Conservation (phyloP, 2,113 vertebrate species). For the Heterochromis multidens region DNA sequence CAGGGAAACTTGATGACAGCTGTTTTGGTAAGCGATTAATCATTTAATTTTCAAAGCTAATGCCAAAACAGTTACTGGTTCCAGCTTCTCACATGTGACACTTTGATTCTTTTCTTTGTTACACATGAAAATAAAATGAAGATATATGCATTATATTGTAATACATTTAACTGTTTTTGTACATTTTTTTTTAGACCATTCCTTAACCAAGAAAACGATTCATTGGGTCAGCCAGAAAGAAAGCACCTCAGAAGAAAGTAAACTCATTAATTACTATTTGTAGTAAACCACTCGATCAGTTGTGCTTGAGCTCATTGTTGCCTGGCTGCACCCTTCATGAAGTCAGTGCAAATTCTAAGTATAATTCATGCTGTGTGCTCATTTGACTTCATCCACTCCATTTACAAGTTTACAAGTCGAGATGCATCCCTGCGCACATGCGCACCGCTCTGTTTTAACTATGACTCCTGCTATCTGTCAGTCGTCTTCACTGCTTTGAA, state of each 20-base stretch:
- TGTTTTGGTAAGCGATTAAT: neutral
- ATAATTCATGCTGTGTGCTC: neutral
- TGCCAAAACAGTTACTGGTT: neutral
- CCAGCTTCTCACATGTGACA: neutral
- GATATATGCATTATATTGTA: neutral
- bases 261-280: too few species aligned
- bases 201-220: too few species aligned
- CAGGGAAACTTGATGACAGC: neutral
- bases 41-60: neutral
- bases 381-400: neutral
- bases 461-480: neutral
- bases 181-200: too few species aligned
- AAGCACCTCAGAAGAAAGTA: too few species aligned
- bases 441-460: neutral
- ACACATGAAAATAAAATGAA: neutral
- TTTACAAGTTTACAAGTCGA: neutral
- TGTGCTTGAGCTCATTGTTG: neutral
- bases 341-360: neutral
- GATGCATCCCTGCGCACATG: neutral
- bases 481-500: neutral
- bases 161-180: too few species aligned
- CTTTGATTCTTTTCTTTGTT: neutral
- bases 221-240: too few species aligned
- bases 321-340: neutral
- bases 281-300: neutral